phyloP scores from a whole-genome alignment of 2,797 vertebrate species.

The Threskiornis aethiopicus region DNA sequence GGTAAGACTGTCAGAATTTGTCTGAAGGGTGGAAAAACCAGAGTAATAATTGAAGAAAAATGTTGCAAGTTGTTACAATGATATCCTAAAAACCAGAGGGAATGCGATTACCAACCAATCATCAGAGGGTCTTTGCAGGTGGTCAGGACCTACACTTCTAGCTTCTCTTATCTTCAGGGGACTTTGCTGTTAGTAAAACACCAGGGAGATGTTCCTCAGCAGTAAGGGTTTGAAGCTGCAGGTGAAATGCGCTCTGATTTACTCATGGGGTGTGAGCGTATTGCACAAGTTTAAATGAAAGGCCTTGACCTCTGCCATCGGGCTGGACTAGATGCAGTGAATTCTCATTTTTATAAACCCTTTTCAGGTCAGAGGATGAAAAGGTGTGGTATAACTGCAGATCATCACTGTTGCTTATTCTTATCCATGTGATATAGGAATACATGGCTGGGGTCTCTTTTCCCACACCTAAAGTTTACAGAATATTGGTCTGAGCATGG shows the following conservation, averaged over 20 bases:
- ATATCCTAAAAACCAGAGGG: not conserved
- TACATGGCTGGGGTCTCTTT: fast-evolving
- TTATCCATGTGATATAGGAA: fast-evolving
- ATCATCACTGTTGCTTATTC: fast-evolving
- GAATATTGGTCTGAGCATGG: fast-evolving
- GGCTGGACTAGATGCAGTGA: not conserved
- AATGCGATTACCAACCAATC: not conserved
- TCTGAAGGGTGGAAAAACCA: not conserved
- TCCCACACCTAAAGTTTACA: not conserved
- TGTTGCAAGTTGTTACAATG: fast-evolving
- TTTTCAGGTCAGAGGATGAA: not conserved
- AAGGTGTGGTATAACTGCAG: too few species aligned
- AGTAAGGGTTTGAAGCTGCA: not conserved
- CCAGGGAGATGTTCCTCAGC: not conserved
- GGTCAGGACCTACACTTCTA: not conserved
- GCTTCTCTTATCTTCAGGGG: not conserved
- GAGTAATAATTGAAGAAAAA: not conserved
- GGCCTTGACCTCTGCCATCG: not conserved
- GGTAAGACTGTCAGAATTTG: not conserved
- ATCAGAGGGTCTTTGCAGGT: not conserved
- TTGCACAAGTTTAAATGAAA: not conserved
- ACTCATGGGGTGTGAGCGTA: fast-evolving
- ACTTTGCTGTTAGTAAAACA: fast-evolving
- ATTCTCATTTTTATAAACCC: not conserved
- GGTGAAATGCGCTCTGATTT: not conserved